Base-by-base conservation (phyloP, 2,113 vertebrate genomes). In the human (Homo sapiens) region DNA sequence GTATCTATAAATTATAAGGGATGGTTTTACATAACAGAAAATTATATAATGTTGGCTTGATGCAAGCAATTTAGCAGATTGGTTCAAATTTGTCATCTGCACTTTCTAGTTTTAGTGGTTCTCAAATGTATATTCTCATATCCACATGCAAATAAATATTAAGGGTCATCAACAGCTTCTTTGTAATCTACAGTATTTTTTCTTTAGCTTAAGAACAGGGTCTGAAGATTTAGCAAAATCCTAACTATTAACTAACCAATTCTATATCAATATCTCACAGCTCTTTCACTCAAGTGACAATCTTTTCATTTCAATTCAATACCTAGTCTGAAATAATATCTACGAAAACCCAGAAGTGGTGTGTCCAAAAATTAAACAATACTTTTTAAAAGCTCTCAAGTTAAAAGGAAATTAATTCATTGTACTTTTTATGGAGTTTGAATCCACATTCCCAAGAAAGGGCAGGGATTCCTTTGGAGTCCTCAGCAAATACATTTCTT, bases 381-480 rank as follows among this genome's bases (percentile, higher is more conserved):
- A 8, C 2, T 20, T 55, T 13, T 8, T 17, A 17, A 30, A 64
- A 17, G 4, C 8, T 66, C 18, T 79, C 23, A 6, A 35, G 8
- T 92, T 86, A 66, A 73, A 95, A 87, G 27, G 17, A 82, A 94
- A 97, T 93, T 73, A 94, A 78, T 92, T 59, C 40, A 7, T n/a
- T 79, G 16, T 32, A 35, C 2, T n/a, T 86, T 83, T 30, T 73
- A 20, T 80, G 22, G 45, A 72, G 13, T 90, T 75, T 48, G 5
- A 93, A 45, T 68, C 66, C 38, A 40, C 32, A 76, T 94, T 85
- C 40, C 43, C 35, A 43, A 35, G 52, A 80, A 81, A 92, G 5
- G 11, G 35, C 76, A 40, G 40, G 11, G 12, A n/a, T 50, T 20
- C 38, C 22, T 95, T 40, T 45, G 35, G 52, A 82, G 8, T 35